Percentiles rank a stretch among this genome's conserved stretches.
phyloP scores from a whole-genome alignment of 2,888 invertebrate species.

The Heliconius sara region DNA sequence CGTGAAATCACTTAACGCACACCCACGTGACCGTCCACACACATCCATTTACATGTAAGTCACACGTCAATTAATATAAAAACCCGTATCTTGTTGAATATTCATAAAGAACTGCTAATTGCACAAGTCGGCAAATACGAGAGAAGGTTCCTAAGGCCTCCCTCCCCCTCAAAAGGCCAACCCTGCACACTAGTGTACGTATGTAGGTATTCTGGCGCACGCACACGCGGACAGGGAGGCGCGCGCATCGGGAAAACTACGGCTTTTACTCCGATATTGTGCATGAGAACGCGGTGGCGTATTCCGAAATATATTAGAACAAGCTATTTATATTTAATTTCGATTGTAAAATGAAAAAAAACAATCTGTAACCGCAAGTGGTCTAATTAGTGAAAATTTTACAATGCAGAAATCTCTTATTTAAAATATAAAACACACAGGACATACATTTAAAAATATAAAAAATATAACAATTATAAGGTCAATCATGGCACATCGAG shows the following conservation, averaged over 20 bases:
- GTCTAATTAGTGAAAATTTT: too few species aligned
- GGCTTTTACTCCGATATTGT: conserved; percentile 81
- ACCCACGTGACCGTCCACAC: conserved; percentile 36
- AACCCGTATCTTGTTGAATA: conserved; percentile 78
- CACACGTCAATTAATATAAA: conserved; percentile 79
- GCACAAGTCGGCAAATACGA: conserved; percentile 81
- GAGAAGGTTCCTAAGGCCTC: conserved; percentile 70
- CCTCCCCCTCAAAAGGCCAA: conserved; percentile 72
- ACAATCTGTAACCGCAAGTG: too few species aligned
- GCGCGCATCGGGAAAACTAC: conserved; percentile 83
- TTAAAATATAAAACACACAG: too few species aligned
- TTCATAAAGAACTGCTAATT: conserved; percentile 83
- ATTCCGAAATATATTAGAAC: conserved; percentile 56
- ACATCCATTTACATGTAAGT: conserved; percentile 57
- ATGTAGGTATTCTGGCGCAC: conserved; percentile 50
- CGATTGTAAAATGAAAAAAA: too few species aligned
- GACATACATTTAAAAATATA: too few species aligned
- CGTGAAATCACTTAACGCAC: conserved; percentile 45
- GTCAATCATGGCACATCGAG: too few species aligned
- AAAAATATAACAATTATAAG: too few species aligned
- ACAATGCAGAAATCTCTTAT: too few species aligned
- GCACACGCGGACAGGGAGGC: conserved; percentile 56
- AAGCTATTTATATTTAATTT: conserved; percentile 7
- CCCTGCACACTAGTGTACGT: conserved; percentile 57
- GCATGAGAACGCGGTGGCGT: conserved; percentile 73